Evolutionary conservation across 1,140 invertebrate species (phyloP).

Genomic region (Augochlora pura): DNA sequence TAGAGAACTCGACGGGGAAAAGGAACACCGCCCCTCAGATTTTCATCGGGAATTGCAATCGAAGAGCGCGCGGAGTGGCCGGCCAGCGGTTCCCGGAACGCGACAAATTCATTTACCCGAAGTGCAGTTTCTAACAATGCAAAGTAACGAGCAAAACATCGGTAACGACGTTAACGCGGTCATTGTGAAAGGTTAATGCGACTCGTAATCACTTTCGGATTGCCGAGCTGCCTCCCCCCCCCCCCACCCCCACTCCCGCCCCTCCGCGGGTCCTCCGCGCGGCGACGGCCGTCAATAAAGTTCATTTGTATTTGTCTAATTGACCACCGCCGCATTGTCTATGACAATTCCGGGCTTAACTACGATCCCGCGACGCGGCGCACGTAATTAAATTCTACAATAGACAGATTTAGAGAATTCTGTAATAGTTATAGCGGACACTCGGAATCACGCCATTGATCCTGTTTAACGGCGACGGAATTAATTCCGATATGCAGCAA

Average conservation of each 20-base stretch:
- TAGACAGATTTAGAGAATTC: background rate
- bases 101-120: constrained; percentile 6
- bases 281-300: constrained; percentile 48
- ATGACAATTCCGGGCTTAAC: constrained; percentile 37
- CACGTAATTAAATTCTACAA: constrained; percentile 5
- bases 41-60: background rate
- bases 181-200: constrained; percentile 56
- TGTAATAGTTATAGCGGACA: background rate
- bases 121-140: constrained; percentile 25
- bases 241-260: too few species aligned
- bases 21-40: background rate
- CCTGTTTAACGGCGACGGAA: background rate
- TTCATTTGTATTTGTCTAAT: constrained; percentile 60
- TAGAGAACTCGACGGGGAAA: too few species aligned
- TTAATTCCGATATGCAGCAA: background rate
- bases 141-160: constrained; percentile 48
- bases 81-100: background rate
- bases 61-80: background rate
- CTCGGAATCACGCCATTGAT: background rate
- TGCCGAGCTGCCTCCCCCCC: constrained; percentile 27
- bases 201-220: constrained; percentile 55
- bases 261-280: too few species aligned
- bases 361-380: constrained; percentile 34
- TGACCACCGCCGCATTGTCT: constrained; percentile 48
- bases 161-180: constrained; percentile 44